These are phyloP conservation scores for Carabus problematicus DNA, from an alignment of 2,888 invertebrate genomes.

Conservation along the genomic window DNA sequence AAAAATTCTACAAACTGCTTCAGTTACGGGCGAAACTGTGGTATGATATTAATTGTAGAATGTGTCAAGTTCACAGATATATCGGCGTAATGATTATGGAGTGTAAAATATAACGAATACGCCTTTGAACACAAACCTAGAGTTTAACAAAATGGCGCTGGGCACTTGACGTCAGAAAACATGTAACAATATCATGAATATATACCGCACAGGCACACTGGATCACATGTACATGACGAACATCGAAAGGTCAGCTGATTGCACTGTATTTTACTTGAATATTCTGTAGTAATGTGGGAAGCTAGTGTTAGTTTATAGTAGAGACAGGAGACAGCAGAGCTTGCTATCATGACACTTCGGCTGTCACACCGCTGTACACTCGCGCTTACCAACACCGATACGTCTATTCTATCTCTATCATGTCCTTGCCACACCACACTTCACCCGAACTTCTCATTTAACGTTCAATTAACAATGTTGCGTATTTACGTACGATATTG, in stretches of 20 bases:
- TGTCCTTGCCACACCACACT: background rate
- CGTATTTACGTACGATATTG: conserved; percentile 9
- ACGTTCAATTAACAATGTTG: background rate
- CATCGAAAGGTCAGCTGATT: background rate
- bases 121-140: conserved; percentile 33
- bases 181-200: conserved; percentile 16
- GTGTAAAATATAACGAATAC: conserved; percentile 27
- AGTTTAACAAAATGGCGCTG: conserved; percentile 55
- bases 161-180: conserved; percentile 27
- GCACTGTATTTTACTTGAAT: conserved; percentile 9
- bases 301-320: background rate
- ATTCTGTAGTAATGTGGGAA: background rate
- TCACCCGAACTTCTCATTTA: background rate
- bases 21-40: too few species aligned
- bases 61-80: background rate
- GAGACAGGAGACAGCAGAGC: background rate
- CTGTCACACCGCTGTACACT: conserved; percentile 12
- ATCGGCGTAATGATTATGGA: background rate
- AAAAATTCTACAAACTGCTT: background rate
- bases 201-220: conserved; percentile 2
- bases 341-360: conserved; percentile 10
- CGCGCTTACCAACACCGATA: background rate
- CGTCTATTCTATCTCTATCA: background rate
- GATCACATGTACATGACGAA: background rate
- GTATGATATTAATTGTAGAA: too few species aligned